Evolutionary conservation across 2,113 vertebrate species (phyloP).

Genomic region (Tyto alba): DNA sequence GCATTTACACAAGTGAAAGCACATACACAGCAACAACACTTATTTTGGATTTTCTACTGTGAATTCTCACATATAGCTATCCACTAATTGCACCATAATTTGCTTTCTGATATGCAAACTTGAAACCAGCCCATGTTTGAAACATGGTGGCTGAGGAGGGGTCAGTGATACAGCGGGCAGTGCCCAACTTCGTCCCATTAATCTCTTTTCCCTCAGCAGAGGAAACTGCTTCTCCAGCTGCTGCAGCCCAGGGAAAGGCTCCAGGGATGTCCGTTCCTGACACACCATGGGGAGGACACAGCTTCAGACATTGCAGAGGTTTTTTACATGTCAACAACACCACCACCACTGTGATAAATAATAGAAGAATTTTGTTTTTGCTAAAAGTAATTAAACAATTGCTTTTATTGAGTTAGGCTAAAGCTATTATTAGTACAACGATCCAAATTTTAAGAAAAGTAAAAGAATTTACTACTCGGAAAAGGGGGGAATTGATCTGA

Average conservation of each 20-base stretch:
- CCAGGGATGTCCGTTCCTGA: not conserved
- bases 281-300: not conserved
- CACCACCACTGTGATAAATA: too few species aligned
- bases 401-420: too few species aligned
- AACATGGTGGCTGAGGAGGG: not conserved
- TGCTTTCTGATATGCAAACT: not conserved
- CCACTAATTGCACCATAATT: not conserved
- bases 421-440: too few species aligned
- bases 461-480: too few species aligned
- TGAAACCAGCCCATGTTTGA: not conserved
- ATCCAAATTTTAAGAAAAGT: too few species aligned
- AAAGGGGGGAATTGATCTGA: too few species aligned
- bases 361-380: too few species aligned
- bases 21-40: not conserved
- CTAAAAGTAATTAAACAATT: too few species aligned
- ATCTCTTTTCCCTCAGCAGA: not conserved
- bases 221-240: not conserved
- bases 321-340: too few species aligned
- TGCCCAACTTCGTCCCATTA: not conserved
- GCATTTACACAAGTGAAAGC: not conserved
- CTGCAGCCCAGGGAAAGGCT: not conserved
- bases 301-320: not conserved
- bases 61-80: not conserved
- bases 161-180: rapidly evolving
- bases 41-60: not conserved